Evolutionary conservation across 2,797 vertebrate genomes (phyloP).

Genomic region (Coracias cyanogaster): DNA sequence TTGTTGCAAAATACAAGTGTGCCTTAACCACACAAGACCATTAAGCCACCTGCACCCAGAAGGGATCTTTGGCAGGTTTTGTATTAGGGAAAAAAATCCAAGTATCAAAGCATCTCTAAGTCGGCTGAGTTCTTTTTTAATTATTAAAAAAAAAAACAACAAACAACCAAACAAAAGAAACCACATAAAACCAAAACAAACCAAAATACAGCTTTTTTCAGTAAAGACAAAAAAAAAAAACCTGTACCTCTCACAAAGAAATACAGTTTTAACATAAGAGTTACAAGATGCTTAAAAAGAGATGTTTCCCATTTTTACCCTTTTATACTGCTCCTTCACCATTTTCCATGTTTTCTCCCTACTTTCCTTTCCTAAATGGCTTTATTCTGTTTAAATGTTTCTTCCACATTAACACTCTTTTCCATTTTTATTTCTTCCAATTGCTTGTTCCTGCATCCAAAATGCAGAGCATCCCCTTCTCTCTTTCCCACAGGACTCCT

Average conservation of each 20-base stretch:
- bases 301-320: neutral
- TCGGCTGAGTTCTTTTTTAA: neutral
- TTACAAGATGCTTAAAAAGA: neutral
- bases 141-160: neutral
- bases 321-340: neutral
- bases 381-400: neutral
- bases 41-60: slow-evolving; percentile 9
- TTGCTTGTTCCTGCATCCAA: neutral
- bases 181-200: neutral
- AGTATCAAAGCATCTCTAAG: neutral
- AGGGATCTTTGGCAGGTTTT: neutral
- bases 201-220: neutral
- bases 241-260: neutral
- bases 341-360: neutral
- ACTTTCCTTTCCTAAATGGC: neutral
- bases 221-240: neutral
- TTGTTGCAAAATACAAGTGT: slow-evolving; percentile 41
- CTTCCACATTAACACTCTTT: neutral
- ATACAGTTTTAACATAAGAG: neutral
- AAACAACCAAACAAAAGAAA: neutral
- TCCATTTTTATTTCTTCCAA: neutral
- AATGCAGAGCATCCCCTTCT: neutral
- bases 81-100: neutral
- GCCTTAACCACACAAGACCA: neutral
- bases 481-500: neutral